Base-by-base conservation (phyloP, 2,888 invertebrate genomes). In the Apamea anceps region DNA sequence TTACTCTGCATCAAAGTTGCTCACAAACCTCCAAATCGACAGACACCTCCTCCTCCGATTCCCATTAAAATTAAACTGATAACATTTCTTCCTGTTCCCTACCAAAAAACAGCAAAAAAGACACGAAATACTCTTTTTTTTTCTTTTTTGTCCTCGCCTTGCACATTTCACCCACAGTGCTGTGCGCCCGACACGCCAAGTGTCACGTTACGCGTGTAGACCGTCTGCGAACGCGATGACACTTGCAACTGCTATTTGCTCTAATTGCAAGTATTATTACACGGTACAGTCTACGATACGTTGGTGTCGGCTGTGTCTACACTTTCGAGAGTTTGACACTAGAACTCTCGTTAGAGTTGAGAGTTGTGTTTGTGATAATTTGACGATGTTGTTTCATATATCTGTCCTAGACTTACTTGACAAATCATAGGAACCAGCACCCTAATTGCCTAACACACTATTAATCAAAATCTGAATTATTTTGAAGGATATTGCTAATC, bases 231-330 rank as follows among this genome's bases (percentile, higher is more conserved):
- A 88, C 87, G 89, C 86, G 90, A 91, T 90, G 93, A 93, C 92
- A 93, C 92, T 93, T 89, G 92, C 90, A 84, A 89, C 91, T 87
- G 91, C 90, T 91, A 90, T 92, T 90, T 89, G 89, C 93, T 90
- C 91, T 93, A 93, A 93, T 93, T 93, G 93, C 92, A 89, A 91
- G 91, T 91, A 92, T 93, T 93, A 93, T 92, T 91, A 90, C 91
- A 84, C 85, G 80, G 72, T 85, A 88, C 86, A 54, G 65, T 48
- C 57, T 54, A 51, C 60, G 83, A 86, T 84, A 73, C 62, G 87
- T 83, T 54, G 73, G 77, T 83, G 84, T 85, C 84, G 83, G 32
- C 68, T 57, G 78, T 86, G 84, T 87, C 76, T 84, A 87, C 80
- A 75, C 80, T 70, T 54, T 42, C 65, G 72, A 80, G 84, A 77